Percentiles rank a stretch among this genome's conserved stretches.
Conservation (phyloP, 2,797 vertebrate genomes). For the Lophius americanus region DNA sequence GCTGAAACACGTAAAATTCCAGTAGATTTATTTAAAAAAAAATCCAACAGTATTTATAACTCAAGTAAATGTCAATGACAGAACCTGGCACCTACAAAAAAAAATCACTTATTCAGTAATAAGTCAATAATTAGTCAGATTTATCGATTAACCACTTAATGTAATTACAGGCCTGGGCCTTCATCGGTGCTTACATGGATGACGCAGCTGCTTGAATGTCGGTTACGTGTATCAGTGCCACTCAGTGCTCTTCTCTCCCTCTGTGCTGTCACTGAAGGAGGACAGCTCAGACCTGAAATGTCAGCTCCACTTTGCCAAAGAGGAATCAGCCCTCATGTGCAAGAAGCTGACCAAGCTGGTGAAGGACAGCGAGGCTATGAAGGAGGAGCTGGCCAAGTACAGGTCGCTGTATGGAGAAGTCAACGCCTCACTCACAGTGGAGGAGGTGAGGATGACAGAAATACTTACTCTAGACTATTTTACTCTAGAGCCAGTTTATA, state of each 20-base stretch:
- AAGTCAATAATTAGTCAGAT: background rate
- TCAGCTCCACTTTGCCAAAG: constrained; percentile 98
- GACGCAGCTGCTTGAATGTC: background rate
- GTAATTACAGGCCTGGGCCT: background rate
- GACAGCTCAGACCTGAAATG: constrained; percentile 96
- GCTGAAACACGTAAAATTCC: no score
- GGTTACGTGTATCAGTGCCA: constrained; percentile 17
- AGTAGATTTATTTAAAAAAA: no score
- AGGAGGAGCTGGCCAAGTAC: constrained; percentile 94
- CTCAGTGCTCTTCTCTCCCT: constrained; percentile 15
- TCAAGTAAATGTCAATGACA: background rate
- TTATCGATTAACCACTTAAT: background rate
- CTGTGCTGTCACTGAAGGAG: constrained; percentile 80
- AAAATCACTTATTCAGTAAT: no score
- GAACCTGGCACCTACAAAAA: background rate
- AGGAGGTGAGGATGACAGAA: constrained; percentile 77
- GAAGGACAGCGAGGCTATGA: constrained; percentile 96
- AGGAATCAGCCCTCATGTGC: constrained; percentile 97
- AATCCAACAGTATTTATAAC: no score
- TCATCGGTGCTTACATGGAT: background rate
- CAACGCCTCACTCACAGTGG: constrained; percentile 89
- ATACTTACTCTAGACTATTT: no score
- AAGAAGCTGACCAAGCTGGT: constrained; percentile 97
- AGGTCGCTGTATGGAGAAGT: constrained; percentile 92
- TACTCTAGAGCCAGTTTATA: background rate